Percentiles rank a stretch among this genome's conserved stretches.
Evolutionary conservation across 2,888 invertebrate genomes (phyloP).

Genomic region (Phyto melanocephala): DNA sequence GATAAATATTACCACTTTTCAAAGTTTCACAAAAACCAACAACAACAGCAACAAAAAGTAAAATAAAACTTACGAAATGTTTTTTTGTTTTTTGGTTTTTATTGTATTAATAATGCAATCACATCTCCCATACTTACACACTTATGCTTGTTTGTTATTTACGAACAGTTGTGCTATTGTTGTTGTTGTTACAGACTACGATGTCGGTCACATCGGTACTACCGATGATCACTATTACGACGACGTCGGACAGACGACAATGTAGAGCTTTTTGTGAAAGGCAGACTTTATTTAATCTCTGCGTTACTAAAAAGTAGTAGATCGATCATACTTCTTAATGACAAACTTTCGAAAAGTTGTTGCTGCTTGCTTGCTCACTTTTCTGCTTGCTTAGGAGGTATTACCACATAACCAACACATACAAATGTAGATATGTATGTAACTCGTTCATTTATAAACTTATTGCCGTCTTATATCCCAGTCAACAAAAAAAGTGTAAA

Average conservation of each 20-base stretch:
- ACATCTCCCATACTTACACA: constrained; percentile 59
- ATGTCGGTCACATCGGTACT: constrained; percentile 58
- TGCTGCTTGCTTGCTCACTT: constrained; percentile 8
- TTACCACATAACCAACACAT: constrained; percentile 53
- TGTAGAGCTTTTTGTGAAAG: constrained; percentile 64
- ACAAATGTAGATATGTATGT: not conserved
- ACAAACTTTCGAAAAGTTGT: constrained; percentile 63
- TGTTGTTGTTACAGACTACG: constrained; percentile 29
- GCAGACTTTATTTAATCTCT: constrained; percentile 55
- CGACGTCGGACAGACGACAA: constrained; percentile 44
- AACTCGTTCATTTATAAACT: not conserved
- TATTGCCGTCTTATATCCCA: constrained; percentile 1
- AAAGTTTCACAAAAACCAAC: constrained; percentile 62
- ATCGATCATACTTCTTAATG: constrained; percentile 60
- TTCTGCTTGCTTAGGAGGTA: constrained; percentile 50
- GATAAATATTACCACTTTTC: constrained; percentile 64
- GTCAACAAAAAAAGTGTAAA: not conserved
- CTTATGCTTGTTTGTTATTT: constrained; percentile 54
- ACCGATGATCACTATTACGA: constrained; percentile 17
- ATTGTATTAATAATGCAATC: constrained; percentile 64
- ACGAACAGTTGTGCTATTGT: constrained; percentile 32
- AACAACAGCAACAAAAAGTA: constrained; percentile 18
- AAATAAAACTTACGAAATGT: constrained; percentile 58
- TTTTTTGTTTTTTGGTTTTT: constrained; percentile 37
- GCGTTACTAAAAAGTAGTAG: constrained; percentile 62